phyloP scores from a whole-genome alignment of 2,797 vertebrate species.

The Lophotriccus pileatus region DNA sequence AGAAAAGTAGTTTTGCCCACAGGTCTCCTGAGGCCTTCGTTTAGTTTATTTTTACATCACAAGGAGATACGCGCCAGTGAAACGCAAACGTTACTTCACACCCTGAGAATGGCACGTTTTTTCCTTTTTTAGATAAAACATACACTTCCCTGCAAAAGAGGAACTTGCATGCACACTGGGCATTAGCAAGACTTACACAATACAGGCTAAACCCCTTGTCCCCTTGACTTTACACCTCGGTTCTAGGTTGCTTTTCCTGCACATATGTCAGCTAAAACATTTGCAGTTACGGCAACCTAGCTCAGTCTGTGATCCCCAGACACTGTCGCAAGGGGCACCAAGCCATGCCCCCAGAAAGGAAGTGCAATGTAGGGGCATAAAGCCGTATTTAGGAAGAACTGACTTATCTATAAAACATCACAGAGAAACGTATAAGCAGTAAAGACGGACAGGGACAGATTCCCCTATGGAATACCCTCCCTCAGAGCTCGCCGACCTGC shows the following conservation, averaged over 20 bases:
- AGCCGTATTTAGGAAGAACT: background rate
- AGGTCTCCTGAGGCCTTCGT: background rate
- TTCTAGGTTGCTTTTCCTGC: background rate
- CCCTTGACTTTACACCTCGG: background rate
- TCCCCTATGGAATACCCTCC: background rate
- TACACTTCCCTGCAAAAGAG: background rate
- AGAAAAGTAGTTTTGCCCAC: slow-evolving; percentile 16
- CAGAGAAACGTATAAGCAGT: background rate
- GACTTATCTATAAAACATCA: background rate
- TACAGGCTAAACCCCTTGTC: background rate
- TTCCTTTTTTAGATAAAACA: slow-evolving; percentile 51
- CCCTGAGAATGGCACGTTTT: slow-evolving; percentile 25
- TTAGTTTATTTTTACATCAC: slow-evolving; percentile 41
- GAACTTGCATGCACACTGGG: slow-evolving; percentile 23
- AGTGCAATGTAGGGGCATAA: background rate
- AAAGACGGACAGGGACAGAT: background rate
- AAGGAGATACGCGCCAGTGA: slow-evolving; percentile 25
- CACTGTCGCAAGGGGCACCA: background rate
- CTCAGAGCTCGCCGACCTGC: background rate
- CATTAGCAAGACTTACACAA: slow-evolving; percentile 16
- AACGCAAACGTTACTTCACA: slow-evolving; percentile 29
- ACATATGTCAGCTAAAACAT: background rate
- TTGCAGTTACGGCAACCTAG: background rate
- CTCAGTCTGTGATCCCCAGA: too few species aligned
- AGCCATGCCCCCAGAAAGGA: background rate